Base-by-base conservation (phyloP, 2,888 invertebrate species). In the Dryobota labecula region DNA sequence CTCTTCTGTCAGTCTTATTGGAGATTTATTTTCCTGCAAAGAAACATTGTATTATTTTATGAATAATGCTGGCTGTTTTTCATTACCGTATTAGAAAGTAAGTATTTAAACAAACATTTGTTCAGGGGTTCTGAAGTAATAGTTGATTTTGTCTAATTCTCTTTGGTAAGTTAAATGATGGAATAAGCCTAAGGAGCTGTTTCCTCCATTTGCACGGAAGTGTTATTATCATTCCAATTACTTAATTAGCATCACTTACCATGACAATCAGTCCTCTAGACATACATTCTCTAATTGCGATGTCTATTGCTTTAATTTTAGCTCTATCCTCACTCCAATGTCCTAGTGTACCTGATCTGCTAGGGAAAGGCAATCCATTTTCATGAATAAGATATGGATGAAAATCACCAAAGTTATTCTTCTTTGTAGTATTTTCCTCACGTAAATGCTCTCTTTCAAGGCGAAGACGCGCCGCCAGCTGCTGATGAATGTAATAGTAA, bases 321-420 rank as follows among this genome's bases (percentile, higher is more conserved):
- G 91, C 89, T 82, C 84, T 89, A 43, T 91, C 90, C 9, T 90
- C 90, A 69, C 83, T 91, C 90, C 89, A 90, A 64, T 90, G 86
- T 13, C 86, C 88, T 67, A 85, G 72, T 18, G 86, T 69, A 54
- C 88, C 87, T 15, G 91, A 90, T 85, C 94, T 91, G 30, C 88
- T 88, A 36, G 95, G 93, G 76, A 96, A 95, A 4, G 91, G 88
- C n/a, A 95, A 85, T 13, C 95, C 95, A 82, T 95, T 95, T 18
- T 92, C 92, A 84, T 96, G 93, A 49, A 91, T 83, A 45, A 96
- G 86, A 82, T 92, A 91, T 4, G 95, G 92, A 67, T 91, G 88
- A 64, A 91, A 95, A 71, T 91, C 87, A 69, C 87, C 84, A 18
- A 87, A 86, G 63, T 90, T 71, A 83, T 83, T 77, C 49, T 73